Percentiles rank a stretch among this genome's conserved stretches.
Evolutionary conservation across 2,113 vertebrate species (phyloP).

Genomic region (Chlamydotis undulata): DNA sequence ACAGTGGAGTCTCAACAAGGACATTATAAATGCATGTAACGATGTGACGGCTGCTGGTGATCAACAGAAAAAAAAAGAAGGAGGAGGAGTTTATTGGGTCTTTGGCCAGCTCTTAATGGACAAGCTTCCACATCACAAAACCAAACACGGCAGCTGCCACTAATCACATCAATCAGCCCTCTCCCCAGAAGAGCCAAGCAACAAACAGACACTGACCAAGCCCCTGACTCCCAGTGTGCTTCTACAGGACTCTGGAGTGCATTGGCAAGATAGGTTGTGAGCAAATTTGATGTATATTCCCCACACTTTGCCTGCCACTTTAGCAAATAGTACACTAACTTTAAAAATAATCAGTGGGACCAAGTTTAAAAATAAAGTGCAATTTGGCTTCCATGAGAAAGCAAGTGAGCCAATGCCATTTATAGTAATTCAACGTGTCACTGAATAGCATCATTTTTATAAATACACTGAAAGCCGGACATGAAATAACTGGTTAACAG

Average conservation of each 20-base stretch:
- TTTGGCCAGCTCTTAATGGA: conserved; percentile 36
- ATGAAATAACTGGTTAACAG: conserved; percentile 74
- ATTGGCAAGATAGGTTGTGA: not conserved
- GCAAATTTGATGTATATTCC: not conserved
- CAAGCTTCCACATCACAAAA: conserved; percentile 35
- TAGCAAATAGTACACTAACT: not conserved
- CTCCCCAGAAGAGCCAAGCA: not conserved
- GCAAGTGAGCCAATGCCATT: conserved; percentile 47
- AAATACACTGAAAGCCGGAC: conserved; percentile 68
- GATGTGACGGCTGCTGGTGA: not conserved
- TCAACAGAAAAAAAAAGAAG: not conserved
- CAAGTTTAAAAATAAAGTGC: conserved; percentile 50
- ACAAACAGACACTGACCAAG: not conserved
- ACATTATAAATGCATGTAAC: conserved; percentile 45
- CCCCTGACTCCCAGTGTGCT: not conserved
- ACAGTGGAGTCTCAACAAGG: conserved; percentile 28
- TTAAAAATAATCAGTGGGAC: conserved; percentile 27
- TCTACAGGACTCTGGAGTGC: not conserved
- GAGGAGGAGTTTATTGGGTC: conserved; percentile 5
- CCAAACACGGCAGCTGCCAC: conserved; percentile 36
- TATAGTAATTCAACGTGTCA: conserved; percentile 61
- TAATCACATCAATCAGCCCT: not conserved
- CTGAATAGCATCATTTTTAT: conserved; percentile 71
- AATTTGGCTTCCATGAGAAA: conserved; percentile 52
- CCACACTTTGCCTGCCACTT: not conserved